Base-by-base conservation (phyloP, 2,113 vertebrate genomes). In the Empidonax traillii region DNA sequence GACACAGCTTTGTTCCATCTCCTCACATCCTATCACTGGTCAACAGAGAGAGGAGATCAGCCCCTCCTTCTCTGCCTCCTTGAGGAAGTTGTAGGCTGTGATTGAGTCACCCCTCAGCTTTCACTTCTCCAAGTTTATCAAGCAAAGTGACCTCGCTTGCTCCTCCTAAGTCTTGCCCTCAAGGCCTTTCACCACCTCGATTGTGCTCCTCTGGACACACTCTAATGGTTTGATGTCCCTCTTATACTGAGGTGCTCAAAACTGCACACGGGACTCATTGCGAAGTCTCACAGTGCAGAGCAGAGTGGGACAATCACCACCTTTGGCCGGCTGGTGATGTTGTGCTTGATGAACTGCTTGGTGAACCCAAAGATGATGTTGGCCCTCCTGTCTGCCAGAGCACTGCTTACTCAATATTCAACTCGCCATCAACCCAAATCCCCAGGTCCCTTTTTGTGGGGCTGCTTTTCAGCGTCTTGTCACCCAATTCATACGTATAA, bases 311-410 rank as follows among this genome's bases (percentile, higher is more conserved):
- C 21, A 69, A 23, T 47, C 30, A 27, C 6, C 22, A 47, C 51
- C 25, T 8, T 53, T 15, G 3, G 41, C 35, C 0, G 0, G 8
- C 15, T 66, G 61, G 5, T 0, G 1, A 49, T 49, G 43, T 12
- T 41, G 8, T 20, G 35, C 43, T 43, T 41, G 14, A 12, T 56
- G 10, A 2, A 0, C 11, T 20, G 35, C 43, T 43, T 41, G 14
- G 10, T 56, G 10, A 2, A 0, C 11, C 20, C 10, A 22, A 44
- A 68, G 27, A 44, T 17, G 10, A 0, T 1, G 3, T 0, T 62
- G 23, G 12, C 23, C 4, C 35, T 47, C 14, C 61, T 41, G n/a
- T 15, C 12, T 49, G 30, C 23, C 22, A 47, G 14, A 19, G 19
- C 55, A 10, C 43, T 49, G 30, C 30, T 47, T 9, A 6, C 8